Conservation (phyloP, 2,888 invertebrate species). For the Watsonalla binaria region DNA sequence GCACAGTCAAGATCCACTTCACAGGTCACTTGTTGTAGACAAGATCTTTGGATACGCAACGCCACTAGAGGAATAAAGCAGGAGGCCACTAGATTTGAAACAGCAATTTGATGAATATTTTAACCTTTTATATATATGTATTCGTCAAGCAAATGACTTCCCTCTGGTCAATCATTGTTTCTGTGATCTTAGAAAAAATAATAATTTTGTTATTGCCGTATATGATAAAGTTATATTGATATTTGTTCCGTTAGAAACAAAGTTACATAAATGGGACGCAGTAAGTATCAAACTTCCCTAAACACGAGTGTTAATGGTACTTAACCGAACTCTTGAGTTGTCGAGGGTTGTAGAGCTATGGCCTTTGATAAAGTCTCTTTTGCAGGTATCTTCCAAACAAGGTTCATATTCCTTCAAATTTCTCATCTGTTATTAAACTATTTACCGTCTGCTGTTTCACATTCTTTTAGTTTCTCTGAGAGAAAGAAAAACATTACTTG, state of each 20-base stretch:
- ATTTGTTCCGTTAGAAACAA: conserved; percentile 8
- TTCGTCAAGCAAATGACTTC: too few species aligned
- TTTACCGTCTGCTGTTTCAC: neutral
- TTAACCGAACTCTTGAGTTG: conserved; percentile 33
- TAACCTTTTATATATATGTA: too few species aligned
- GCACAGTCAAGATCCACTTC: conserved; percentile 61
- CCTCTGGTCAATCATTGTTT: too few species aligned
- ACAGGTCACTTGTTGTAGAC: conserved; percentile 56
- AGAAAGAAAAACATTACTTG: too few species aligned
- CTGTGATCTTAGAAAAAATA: too few species aligned
- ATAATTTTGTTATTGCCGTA: too few species aligned
- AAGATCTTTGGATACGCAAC: conserved; percentile 48
- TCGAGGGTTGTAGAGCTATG: conserved; percentile 33
- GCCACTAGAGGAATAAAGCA: conserved; percentile 27
- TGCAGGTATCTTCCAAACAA: conserved; percentile 11
- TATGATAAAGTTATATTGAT: too few species aligned
- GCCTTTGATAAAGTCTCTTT: conserved; percentile 25
- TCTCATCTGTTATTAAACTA: neutral
- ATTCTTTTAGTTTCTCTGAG: neutral
- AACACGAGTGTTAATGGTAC: conserved; percentile 34
- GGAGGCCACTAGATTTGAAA: conserved; percentile 12
- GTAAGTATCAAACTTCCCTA: conserved; percentile 17
- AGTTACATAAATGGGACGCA: conserved; percentile 18
- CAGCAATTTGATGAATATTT: neutral
- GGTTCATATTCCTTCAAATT: conserved; percentile 9